Base-by-base conservation (phyloP, 2,888 invertebrate species). In the Temnothorax unifasciatus region DNA sequence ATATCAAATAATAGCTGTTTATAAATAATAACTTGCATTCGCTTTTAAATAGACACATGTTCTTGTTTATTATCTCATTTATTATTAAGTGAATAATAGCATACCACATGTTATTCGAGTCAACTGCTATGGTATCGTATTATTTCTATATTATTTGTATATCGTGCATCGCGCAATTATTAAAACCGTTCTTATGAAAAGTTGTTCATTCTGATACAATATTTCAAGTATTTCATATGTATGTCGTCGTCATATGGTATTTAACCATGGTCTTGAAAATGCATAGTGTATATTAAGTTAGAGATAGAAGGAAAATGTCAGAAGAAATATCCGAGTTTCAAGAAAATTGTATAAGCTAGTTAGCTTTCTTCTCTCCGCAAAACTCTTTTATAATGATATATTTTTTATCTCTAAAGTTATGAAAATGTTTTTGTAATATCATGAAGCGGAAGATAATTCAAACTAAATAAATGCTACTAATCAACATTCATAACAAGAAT, bases 1-100 rank as follows among this genome's bases (percentile, higher is more conserved):
- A 34, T 47, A 21, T 79, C 34, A 59, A 44, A 68, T 71, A 47
- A 79, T 59, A 13, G 34, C 29, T 47, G 21, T 59, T 18, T 59
- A 21, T 29, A 68, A 68, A 47, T 47, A 68, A 47, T 29, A 29
- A 44, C 5, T 34, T 1, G 54, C n/a, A 9, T 57, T 68, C 3
- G 44, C 21, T 59, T 8, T 44, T 71, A 47, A 71, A 59, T 71
- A 59, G 61, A 0, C 11, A 15, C 25, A 4, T 6, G 9, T 6
- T 34, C 15, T 57, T n/a, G 13, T 71, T 41, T 29, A 29, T 29
- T 29, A 29, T 29, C 29, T 29, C 29, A 9, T 5, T 21, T 34
- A 41, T 47, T 34, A 34, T 79, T 54, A 57, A 44, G 29, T 15
- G 29, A 15, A 59, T 47, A 71, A 59, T 57, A 34, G 29, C 15